Base-by-base conservation (phyloP, 2,113 vertebrate genomes). In the Mohoua ochrocephala region DNA sequence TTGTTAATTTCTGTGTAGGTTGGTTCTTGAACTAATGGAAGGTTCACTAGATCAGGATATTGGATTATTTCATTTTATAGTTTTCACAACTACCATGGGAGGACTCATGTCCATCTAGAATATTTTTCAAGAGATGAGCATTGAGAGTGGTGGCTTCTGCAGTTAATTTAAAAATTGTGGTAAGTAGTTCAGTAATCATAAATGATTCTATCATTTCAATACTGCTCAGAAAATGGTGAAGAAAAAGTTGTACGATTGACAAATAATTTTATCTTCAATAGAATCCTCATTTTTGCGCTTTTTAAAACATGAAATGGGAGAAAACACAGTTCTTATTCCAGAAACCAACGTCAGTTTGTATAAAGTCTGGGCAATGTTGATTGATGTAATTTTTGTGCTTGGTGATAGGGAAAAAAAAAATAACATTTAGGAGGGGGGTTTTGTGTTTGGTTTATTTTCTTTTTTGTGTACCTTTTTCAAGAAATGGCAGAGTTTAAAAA, bases 391-490 rank as follows among this genome's bases (percentile, higher is more conserved):
- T 49, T 91, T 84, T 84, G 52, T 59, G 10, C 41, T 71, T 82
- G 28, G 26, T 73, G 41, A 45, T 75, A 79, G 33, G 23, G 20
- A 8, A 74, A 84, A 87, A 59, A 39, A 84, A 87, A 42, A 33
- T 6, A 81, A 44, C 6, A 16, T 65, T 83, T 73, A 24, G 19
- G 23, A 22, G 7, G 5, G 6, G 26, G 39, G 2, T 2, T 65
- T 78, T 79, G 9, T 69, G 20, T 92, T 92, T 93, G 14, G 41
- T 73, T 94, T 96, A 64, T 93, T 93, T 91, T 60, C 77, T 93
- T 89, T 69, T 89, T 84, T 95, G 61, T 67, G 89, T 73, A 73
- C 74, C 17, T 73, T 8, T 61, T 82, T 82, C 65, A 93, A 88
- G 75, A 85, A 91, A 83, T 42, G 56, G 5, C 26, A 69, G 41